Evolutionary conservation across 1,140 invertebrate genomes (phyloP).

Genomic region (Drosophila biarmipes): DNA sequence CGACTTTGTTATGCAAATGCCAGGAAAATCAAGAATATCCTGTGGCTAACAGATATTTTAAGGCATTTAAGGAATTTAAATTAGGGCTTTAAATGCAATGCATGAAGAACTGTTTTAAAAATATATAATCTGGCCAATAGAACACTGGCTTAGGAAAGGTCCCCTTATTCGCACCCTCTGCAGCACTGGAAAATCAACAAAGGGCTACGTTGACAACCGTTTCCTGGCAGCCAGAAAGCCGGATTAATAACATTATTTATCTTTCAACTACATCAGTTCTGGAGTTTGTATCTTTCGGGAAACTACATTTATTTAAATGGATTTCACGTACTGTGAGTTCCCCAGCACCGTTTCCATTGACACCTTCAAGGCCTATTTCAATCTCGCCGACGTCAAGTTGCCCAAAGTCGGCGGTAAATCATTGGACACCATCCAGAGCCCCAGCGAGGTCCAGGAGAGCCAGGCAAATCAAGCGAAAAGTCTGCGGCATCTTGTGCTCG

Average conservation of each 20-base stretch:
- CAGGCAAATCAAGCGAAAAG: conserved; percentile 75
- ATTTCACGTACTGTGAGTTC: conserved; percentile 81
- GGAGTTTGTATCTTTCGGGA: not conserved
- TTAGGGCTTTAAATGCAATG: not conserved
- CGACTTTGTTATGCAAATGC: conserved; percentile 73
- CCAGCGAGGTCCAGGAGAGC: conserved; percentile 33
- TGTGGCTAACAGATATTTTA: not conserved
- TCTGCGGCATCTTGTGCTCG: conserved; percentile 83
- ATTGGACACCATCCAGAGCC: conserved; percentile 54
- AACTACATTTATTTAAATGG: conserved; percentile 54
- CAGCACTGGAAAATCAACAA: conserved; percentile 6
- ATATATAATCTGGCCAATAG: not conserved
- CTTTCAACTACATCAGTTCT: conserved; percentile 4
- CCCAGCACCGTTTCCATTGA: conserved; percentile 78
- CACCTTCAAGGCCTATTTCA: conserved; percentile 83
- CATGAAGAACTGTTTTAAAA: not conserved
- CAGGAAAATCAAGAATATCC: conserved; percentile 1
- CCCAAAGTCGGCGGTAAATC: conserved; percentile 72
- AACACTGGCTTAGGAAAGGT: not conserved
- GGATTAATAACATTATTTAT: conserved; percentile 49
- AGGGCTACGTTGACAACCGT: conserved; percentile 38
- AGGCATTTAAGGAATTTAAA: not conserved
- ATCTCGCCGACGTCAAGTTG: conserved; percentile 64
- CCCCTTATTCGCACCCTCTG: not conserved
- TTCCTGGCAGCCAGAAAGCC: conserved; percentile 35